Evolutionary conservation across 2,888 invertebrate genomes (phyloP).

Genomic region (Drosophila nigricruria): DNA sequence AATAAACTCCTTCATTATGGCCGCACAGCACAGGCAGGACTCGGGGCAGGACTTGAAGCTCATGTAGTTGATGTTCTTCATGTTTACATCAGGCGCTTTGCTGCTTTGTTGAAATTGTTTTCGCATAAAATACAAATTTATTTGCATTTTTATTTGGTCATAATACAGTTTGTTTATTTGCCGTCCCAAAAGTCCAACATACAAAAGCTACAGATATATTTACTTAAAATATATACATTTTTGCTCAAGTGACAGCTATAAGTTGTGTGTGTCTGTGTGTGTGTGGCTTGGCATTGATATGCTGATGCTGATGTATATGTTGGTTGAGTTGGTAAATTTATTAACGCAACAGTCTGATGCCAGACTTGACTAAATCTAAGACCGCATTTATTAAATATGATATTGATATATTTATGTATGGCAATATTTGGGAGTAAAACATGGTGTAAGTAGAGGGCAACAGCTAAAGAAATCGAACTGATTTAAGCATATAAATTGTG

Average conservation of each 20-base stretch:
- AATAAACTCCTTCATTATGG: conserved; percentile 74
- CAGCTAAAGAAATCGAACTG: conserved; percentile 14
- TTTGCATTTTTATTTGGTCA: conserved; percentile 81
- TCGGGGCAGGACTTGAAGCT: conserved; percentile 6
- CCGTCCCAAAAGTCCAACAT: conserved; percentile 53
- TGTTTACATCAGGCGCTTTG: conserved; percentile 45
- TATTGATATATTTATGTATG: conserved; percentile 71
- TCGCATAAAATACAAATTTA: conserved; percentile 79
- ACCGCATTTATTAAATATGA: conserved; percentile 69
- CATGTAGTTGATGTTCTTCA: conserved; percentile 37
- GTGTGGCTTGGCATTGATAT: conserved; percentile 51
- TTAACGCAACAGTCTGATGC: conserved; percentile 66
- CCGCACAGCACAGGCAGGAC: neutral
- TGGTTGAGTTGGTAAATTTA: conserved; percentile 58
- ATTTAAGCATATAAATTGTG: conserved; percentile 23
- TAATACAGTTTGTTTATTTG: conserved; percentile 78
- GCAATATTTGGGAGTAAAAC: conserved; percentile 11
- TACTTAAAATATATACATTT: conserved; percentile 39
- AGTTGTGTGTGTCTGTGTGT: conserved; percentile 13
- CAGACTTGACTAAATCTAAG: conserved; percentile 46
- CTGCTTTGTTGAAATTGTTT: conserved; percentile 72
- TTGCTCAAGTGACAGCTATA: conserved; percentile 59
- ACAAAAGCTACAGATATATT: conserved; percentile 47
- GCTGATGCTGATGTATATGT: conserved; percentile 66
- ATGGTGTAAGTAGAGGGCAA: conserved; percentile 3